Evolutionary conservation across 2,113 vertebrate genomes (phyloP), one percentile per base, ranked within the genome.

Genomic region (Pelusios castaneus): DNA sequence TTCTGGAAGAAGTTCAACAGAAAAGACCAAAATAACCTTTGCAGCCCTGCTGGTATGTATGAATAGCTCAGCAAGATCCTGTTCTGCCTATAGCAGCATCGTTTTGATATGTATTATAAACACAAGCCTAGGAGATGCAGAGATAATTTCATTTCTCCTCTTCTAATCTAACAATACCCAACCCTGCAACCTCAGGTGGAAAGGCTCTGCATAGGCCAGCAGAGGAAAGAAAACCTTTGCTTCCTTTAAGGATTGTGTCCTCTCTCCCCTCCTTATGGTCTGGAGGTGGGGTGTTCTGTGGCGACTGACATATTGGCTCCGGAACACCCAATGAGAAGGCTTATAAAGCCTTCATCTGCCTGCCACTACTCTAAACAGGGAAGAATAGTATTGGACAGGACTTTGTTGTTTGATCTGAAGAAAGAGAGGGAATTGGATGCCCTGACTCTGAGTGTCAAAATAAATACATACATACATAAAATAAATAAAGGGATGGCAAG

Each of bases 1-100:
- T 96, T 29, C 27, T 47, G 22, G 76, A 43, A 75, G 34, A 92
- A 88, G 2, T 77, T 94, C 82, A 31, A 24, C 25, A 85, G 54
- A 92, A n/a, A 92, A 93, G 16, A 85, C 80, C 2, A 91, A 92
- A 95, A 80, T 70, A 91, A 82, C 14, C 82, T 95, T 85, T 47
- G 4, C 22, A 80, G 1, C 43, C 34, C 80, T 82, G 13, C 8
- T 92, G 31, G 70, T 88, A 25, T 0, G 0, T n/a, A 88, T 41
- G 16, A 41, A 45, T 56, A 78, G 19, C 91, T 63, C 43, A 87
- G 24, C 8, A n/a, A 29, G 60, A 54, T 55, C 22, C 24, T 89
- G 16, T 84, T 34, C 22, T 89, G 8, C 38, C n/a, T 16, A 45
- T 29, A 56, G 75, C 85, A 84, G 55, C 60, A 8, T 41, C 1